Percentiles rank a stretch among this genome's conserved stretches.
Evolutionary conservation across 2,888 invertebrate genomes (phyloP).

Genomic region (Seira ritae): DNA sequence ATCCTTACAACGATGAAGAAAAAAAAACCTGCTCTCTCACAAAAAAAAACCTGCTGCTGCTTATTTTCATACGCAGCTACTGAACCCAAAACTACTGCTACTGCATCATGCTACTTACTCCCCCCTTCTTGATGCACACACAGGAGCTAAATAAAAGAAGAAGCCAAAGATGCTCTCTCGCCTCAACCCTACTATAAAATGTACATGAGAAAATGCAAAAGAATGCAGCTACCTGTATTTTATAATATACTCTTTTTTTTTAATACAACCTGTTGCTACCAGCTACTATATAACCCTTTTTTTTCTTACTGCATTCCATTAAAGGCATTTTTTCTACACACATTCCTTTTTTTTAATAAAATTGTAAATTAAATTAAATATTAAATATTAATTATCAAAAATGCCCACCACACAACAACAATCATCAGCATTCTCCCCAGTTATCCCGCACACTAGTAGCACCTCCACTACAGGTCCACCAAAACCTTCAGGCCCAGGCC

Average conservation of each 20-base stretch:
- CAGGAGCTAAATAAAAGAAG: background rate
- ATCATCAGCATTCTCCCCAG: constrained; percentile 34
- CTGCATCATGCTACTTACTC: too few relatives aligned
- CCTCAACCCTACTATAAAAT: too few relatives aligned
- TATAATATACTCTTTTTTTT: background rate
- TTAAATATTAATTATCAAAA: too few relatives aligned
- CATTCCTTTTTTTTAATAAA: too few relatives aligned
- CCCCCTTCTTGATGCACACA: too few relatives aligned
- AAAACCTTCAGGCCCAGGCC: background rate
- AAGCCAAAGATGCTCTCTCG: constrained; percentile 4
- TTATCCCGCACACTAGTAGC: constrained; percentile 14
- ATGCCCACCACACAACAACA: too few relatives aligned
- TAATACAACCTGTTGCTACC: constrained; percentile 37
- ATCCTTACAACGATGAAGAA: too few relatives aligned
- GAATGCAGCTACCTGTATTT: constrained; percentile 27
- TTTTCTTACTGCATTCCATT: background rate
- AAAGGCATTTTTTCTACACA: background rate
- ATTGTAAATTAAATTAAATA: too few relatives aligned
- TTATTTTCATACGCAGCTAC: background rate
- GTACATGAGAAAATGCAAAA: too few relatives aligned
- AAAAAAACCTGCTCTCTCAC: background rate
- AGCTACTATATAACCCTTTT: background rate
- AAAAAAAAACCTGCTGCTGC: constrained; percentile 3
- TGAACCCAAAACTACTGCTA: background rate
- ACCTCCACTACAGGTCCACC: background rate